Conservation (phyloP, 2,888 invertebrate species). For the Coenonympha glycerion region DNA sequence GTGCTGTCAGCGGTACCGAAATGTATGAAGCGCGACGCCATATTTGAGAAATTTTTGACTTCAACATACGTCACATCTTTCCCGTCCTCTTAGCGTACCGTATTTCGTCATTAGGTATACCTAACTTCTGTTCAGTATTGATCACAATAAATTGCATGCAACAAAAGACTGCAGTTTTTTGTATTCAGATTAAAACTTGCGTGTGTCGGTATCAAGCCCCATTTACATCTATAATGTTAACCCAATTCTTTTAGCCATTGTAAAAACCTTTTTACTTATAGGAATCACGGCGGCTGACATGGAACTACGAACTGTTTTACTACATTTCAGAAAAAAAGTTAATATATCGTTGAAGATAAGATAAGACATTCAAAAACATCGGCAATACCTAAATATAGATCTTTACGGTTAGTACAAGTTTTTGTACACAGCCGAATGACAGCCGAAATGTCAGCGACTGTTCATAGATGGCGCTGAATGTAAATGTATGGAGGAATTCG, state of each 20-base stretch:
- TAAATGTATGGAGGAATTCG: no score
- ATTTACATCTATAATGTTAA: slow-evolving; percentile 9
- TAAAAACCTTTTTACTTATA: background rate
- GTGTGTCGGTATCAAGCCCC: slow-evolving; percentile 6
- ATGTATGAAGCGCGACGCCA: no score
- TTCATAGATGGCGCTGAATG: no score
- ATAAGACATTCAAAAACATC: background rate
- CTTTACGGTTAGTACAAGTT: no score
- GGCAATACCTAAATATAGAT: background rate
- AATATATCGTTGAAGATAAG: no score
- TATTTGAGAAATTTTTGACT: no score
- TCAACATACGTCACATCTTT: no score
- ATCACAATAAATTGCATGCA: slow-evolving; percentile 12
- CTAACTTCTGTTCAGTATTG: background rate
- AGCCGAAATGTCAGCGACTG: no score
- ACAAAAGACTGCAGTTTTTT: slow-evolving; percentile 4
- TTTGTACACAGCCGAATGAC: no score
- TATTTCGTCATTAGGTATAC: no score
- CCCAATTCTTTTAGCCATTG: background rate
- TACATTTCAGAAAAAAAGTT: background rate
- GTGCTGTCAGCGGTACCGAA: no score
- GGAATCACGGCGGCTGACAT: background rate
- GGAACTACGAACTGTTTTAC: background rate
- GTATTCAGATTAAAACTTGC: slow-evolving; percentile 11
- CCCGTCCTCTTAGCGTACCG: no score